These are phyloP conservation scores for Gambusia holbrooki DNA, from an alignment of 2,113 vertebrate species.

Conservation along the genomic window DNA sequence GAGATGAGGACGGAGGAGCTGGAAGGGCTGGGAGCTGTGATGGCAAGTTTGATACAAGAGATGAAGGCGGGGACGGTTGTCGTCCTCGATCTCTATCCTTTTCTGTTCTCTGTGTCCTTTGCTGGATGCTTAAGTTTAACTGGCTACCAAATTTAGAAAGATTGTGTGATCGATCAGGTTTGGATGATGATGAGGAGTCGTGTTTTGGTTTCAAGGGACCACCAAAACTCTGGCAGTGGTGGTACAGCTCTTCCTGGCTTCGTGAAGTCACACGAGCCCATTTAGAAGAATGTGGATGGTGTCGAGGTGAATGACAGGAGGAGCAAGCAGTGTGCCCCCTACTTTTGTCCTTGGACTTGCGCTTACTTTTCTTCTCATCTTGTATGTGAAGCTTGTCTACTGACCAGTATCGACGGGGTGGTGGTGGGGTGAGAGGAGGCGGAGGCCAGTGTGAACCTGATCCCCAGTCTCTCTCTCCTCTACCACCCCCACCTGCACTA, in stretches of 20 bases:
- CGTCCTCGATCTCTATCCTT: slow-evolving; percentile 68
- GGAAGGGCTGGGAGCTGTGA: slow-evolving; percentile 76
- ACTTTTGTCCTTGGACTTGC: slow-evolving; percentile 75
- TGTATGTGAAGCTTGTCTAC: slow-evolving; percentile 90
- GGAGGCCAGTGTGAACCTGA: slow-evolving; percentile 74
- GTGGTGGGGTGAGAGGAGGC: slow-evolving; percentile 78
- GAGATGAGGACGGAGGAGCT: slow-evolving; percentile 76
- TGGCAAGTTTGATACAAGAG: slow-evolving; percentile 66
- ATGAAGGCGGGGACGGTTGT: slow-evolving; percentile 71
- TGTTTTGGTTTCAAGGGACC: slow-evolving; percentile 74
- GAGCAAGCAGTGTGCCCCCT: slow-evolving; percentile 74
- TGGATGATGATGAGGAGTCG: slow-evolving; percentile 76
- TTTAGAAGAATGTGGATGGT: slow-evolving; percentile 60
- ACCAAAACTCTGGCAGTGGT: slow-evolving; percentile 80
- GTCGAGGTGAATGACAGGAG: slow-evolving; percentile 77
- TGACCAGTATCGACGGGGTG: slow-evolving; percentile 90
- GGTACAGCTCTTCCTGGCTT: slow-evolving; percentile 86
- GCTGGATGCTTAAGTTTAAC: slow-evolving; percentile 85
- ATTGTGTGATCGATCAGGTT: slow-evolving; percentile 77
- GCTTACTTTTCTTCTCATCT: slow-evolving; percentile 83
- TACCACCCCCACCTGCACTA: slow-evolving; percentile 64
- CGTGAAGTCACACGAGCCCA: slow-evolving; percentile 74
- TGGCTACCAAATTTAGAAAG: slow-evolving; percentile 87
- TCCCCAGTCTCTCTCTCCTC: slow-evolving; percentile 59
- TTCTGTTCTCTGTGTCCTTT: slow-evolving; percentile 74